Base-by-base conservation (phyloP, 2,888 invertebrate genomes). In the Coecobrya sp. region DNA sequence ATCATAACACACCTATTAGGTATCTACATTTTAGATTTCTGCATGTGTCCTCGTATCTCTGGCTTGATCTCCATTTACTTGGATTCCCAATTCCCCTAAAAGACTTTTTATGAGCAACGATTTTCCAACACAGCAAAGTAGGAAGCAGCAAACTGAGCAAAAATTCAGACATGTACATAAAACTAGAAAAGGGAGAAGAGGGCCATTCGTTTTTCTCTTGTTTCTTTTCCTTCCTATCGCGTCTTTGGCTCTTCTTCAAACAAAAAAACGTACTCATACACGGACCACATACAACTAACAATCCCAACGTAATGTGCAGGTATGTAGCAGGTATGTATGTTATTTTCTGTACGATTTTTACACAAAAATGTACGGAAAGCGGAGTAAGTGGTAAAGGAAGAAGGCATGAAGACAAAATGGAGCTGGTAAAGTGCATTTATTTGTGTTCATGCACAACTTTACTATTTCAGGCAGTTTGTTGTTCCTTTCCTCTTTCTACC, bases 71-170 rank as follows among this genome's bases (percentile, higher is more conserved):
- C 89, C 84, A 89, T 89, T 89, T 82, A 36, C 70, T 89, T 42
- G 70, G 89, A 89, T 89, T 85, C 89, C 89, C 89, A 89, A 89
- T 89, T 89, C 89, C 89, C 89, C 76, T 89, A 89, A 89, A 89
- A 89, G 84, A 89, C 89, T 89, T 89, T 89, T 89, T 89, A 89
- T 89, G 89, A 89, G 84, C 73, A 84, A 89, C 84, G 89, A 89
- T 89, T 89, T 89, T 89, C 84, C 84, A 89, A 49, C 36, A 76
- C 36, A 81, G 81, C n/a, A 49, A 86, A 70, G 16, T 16, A 82
- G 82, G 59, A 82, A 59, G 1, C 19, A 82, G 59, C 59, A 59
- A 82, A 25, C 85, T 85, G 85, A 65, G 68, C 85, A 68, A 85
- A 65, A 87, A 36, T 52, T 70, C 52, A 30, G 70, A 70, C 49